Conservation (phyloP, 2,888 invertebrate genomes). For the Tipula confusa region DNA sequence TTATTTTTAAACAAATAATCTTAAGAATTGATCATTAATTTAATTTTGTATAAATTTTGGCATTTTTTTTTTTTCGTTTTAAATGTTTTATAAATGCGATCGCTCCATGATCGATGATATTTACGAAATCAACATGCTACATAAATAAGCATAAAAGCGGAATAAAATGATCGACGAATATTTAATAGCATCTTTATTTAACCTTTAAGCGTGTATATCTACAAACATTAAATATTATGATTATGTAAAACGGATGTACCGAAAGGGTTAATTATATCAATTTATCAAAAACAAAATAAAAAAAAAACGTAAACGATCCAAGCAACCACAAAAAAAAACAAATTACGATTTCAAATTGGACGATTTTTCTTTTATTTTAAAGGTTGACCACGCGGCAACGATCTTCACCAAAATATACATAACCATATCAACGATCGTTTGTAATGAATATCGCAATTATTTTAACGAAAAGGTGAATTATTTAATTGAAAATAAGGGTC, state of each 20-base stretch:
- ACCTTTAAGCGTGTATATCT: background rate
- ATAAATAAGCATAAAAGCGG: too few species aligned
- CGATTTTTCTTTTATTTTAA: background rate
- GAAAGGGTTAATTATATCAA: background rate
- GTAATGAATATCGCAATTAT: constrained; percentile 3
- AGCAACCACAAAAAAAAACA: background rate
- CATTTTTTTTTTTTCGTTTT: background rate
- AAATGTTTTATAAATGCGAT: background rate
- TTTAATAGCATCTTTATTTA: background rate
- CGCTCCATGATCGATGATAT: background rate
- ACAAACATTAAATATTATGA: background rate
- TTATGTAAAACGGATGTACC: background rate
- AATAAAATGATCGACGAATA: background rate
- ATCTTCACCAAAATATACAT: background rate
- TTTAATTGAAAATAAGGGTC: constrained; percentile 14
- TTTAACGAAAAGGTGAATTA: background rate
- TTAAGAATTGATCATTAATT: background rate
- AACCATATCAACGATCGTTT: background rate
- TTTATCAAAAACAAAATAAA: background rate
- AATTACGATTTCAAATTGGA: background rate
- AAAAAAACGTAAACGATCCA: too few species aligned
- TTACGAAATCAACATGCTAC: background rate
- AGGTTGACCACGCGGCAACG: background rate
- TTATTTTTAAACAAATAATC: background rate
- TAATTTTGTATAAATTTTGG: background rate